Conservation (phyloP, 2,888 invertebrate species). For the Palloptera scutellata region DNA sequence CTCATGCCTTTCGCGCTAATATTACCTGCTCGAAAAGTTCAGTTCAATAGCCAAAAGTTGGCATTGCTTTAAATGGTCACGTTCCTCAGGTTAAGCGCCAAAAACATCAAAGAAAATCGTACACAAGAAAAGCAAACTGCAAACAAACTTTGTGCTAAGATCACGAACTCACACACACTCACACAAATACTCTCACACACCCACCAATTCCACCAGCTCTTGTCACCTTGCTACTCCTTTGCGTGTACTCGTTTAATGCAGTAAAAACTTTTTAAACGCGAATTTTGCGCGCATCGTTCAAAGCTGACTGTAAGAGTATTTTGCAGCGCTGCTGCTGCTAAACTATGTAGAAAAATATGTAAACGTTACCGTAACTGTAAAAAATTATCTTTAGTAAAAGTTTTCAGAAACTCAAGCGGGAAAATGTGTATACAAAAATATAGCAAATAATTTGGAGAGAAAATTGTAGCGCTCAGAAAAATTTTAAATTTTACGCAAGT, state of each 20-base stretch:
- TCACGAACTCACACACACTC: too few species aligned
- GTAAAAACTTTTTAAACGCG: constrained; percentile 4
- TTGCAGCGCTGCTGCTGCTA: background rate
- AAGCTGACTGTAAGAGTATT: background rate
- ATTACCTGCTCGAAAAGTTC: background rate
- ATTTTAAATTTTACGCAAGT: background rate
- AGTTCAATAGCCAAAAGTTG: background rate
- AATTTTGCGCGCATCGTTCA: background rate
- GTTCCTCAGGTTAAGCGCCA: constrained; percentile 2
- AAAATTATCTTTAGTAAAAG: background rate
- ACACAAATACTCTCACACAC: too few species aligned
- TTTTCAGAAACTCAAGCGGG: background rate
- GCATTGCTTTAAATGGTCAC: background rate
- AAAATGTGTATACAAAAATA: background rate
- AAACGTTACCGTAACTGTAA: too few species aligned
- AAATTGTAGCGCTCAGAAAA: background rate
- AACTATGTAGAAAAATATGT: background rate
- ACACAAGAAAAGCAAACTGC: background rate
- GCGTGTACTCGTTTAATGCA: background rate
- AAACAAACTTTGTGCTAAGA: background rate
- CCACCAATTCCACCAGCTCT: background rate
- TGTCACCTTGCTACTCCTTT: background rate
- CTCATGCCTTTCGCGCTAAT: background rate
- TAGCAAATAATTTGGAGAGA: background rate
- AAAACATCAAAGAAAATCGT: background rate